Evolutionary conservation across 2,888 invertebrate genomes (phyloP).

Genomic region (Drosophila mimica): DNA sequence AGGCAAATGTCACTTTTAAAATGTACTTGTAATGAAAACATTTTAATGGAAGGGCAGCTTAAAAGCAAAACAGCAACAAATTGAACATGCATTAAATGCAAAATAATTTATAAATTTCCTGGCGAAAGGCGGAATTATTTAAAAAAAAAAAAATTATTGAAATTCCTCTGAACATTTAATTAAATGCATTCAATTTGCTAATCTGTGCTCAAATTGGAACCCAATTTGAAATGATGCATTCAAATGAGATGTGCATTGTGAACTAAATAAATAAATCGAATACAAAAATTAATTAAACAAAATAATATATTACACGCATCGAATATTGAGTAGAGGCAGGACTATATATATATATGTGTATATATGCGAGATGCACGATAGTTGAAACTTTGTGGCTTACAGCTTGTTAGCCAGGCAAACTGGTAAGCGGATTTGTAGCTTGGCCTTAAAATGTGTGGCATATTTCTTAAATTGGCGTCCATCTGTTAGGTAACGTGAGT

Average conservation of each 20-base stretch:
- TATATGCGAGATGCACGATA: not conserved
- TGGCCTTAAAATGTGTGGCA: not conserved
- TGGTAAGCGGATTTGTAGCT: constrained; percentile 1
- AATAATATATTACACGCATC: not conserved
- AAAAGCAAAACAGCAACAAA: constrained; percentile 11
- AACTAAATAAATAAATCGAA: not conserved
- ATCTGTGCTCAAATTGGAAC: constrained; percentile 15
- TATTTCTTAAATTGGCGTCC: constrained; percentile 12
- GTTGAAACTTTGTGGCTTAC: not conserved
- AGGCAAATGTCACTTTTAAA: constrained; percentile 46
- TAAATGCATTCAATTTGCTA: constrained; percentile 25
- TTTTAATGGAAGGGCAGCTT: constrained; percentile 21
- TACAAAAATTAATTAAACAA: not conserved
- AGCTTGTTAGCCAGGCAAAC: no score
- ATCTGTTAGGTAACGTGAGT: constrained; percentile 38
- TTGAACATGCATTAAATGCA: constrained; percentile 1
- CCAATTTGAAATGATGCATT: not conserved
- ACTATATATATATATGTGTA: not conserved
- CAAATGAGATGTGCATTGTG: not conserved
- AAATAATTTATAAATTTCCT: constrained; percentile 25
- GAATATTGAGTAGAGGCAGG: not conserved
- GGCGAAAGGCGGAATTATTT: constrained; percentile 11
- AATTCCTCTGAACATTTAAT: constrained; percentile 29
- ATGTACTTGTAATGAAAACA: constrained; percentile 6
- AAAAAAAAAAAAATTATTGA: constrained; percentile 17